Conservation (phyloP, 2,888 invertebrate genomes). For the Lamproptera curius region DNA sequence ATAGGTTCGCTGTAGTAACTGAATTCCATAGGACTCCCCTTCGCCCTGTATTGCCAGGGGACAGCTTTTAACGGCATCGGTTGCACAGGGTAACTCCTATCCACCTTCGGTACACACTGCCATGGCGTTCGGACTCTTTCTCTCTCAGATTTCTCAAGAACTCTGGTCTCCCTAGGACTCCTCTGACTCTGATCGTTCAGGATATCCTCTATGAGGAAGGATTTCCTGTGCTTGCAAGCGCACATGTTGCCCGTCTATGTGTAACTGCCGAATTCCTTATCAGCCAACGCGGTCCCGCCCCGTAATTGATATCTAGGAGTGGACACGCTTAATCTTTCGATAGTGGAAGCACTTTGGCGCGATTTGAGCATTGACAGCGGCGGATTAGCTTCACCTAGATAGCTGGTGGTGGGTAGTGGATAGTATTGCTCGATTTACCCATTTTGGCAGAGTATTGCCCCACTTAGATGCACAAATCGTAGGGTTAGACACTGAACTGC, state of each 20-base stretch:
- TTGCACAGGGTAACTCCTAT: slow-evolving; percentile 56
- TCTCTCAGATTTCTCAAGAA: neutral
- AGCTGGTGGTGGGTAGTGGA: no score
- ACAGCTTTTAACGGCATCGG: slow-evolving; percentile 58
- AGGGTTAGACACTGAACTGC: no score
- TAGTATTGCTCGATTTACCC: no score
- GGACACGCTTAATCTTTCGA: slow-evolving; percentile 57
- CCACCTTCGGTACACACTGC: slow-evolving; percentile 44
- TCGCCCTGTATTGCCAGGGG: slow-evolving; percentile 50
- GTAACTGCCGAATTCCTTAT: slow-evolving; percentile 65
- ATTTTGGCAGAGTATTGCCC: no score
- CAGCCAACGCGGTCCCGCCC: slow-evolving; percentile 51
- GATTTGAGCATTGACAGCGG: slow-evolving; percentile 32
- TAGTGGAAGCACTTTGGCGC: slow-evolving; percentile 18
- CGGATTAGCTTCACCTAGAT: slow-evolving; percentile 27
- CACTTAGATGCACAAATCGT: no score
- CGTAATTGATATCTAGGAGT: slow-evolving; percentile 68
- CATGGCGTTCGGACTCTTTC: slow-evolving; percentile 5
- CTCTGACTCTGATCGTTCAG: slow-evolving; percentile 49
- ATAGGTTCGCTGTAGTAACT: slow-evolving; percentile 58
- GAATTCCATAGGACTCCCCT: slow-evolving; percentile 43
- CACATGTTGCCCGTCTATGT: slow-evolving; percentile 55
- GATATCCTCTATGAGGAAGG: slow-evolving; percentile 66
- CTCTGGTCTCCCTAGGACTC: slow-evolving; percentile 25
- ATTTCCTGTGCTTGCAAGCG: slow-evolving; percentile 65